phyloP scores from a whole-genome alignment of 30 jellyfish, hydroid and myxozoan genomes.

The Aurelia aurita region DNA sequence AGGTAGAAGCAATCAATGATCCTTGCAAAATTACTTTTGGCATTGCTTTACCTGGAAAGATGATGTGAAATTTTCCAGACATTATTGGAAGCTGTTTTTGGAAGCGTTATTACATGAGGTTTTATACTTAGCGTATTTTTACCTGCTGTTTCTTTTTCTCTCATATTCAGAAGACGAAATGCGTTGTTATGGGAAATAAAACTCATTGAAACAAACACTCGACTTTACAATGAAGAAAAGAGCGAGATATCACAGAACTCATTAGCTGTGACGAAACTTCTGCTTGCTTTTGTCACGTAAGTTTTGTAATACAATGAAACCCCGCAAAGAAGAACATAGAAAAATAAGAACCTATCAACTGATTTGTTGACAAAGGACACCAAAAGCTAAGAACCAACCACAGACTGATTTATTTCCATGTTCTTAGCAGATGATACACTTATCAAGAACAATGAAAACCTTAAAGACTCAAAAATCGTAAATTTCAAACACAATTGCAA shows the following conservation, averaged over 20 bases:
- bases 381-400: neutral
- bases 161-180: conserved; percentile 73
- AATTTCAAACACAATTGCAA: too few species aligned
- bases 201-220: conserved; percentile 73
- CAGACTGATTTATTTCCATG: neutral
- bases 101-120: too few species aligned
- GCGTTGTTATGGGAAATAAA: conserved; percentile 94
- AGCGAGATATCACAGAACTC: conserved; percentile 82
- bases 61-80: too few species aligned
- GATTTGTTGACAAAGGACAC: neutral
- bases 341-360: neutral
- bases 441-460: too few species aligned
- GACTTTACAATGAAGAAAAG: conserved; percentile 78
- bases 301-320: neutral
- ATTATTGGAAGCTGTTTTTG: too few species aligned
- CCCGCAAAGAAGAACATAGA: neutral
- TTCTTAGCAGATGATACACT: too few species aligned
- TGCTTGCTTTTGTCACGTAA: conserved; percentile 70
- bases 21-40: too few species aligned
- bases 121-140: too few species aligned
- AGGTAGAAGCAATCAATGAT: too few species aligned
- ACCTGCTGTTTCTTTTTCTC: too few species aligned
- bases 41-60: too few species aligned
- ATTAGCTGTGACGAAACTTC: conserved; percentile 65
- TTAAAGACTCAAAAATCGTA: too few species aligned